Evolutionary conservation across 53 echinoderm and acorn worm species (phyloP).

Genomic region (Astropecten irregularis): DNA sequence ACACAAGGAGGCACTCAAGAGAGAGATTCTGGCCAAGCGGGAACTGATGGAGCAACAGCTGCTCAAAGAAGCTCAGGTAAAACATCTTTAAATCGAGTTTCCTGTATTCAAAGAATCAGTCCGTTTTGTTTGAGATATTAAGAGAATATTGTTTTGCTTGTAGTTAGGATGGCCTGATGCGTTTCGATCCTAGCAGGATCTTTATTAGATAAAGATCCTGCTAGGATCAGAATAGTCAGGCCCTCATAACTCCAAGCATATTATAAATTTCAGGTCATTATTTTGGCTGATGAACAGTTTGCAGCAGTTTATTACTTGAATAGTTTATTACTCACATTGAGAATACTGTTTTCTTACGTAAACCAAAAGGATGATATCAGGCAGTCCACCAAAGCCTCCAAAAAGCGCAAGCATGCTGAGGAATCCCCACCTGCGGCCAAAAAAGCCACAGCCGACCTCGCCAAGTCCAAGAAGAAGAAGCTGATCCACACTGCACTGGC

Average conservation of each 20-base stretch:
- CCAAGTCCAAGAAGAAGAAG: conserved; percentile 64
- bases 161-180: neutral
- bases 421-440: conserved; percentile 4
- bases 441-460: neutral
- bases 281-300: too few relatives aligned
- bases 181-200: too few relatives aligned
- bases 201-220: too few relatives aligned
- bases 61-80: conserved; percentile 83
- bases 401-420: conserved; percentile 58
- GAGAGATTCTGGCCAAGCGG: conserved; percentile 79
- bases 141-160: too few relatives aligned
- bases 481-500: conserved; percentile 5
- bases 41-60: conserved; percentile 81
- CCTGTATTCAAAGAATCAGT: neutral
- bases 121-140: too few relatives aligned
- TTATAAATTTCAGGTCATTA: too few relatives aligned
- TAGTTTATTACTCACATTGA: too few relatives aligned
- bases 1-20: conserved; percentile 81
- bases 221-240: too few relatives aligned
- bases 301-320: too few relatives aligned
- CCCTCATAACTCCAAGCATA: too few relatives aligned
- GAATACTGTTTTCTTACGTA: too few relatives aligned
- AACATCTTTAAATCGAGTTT: too few relatives aligned
- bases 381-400: conserved; percentile 62
- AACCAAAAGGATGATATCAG: conserved; percentile 77